Base-by-base conservation (phyloP, 1,140 invertebrate species). In the Mamestra configurata region DNA sequence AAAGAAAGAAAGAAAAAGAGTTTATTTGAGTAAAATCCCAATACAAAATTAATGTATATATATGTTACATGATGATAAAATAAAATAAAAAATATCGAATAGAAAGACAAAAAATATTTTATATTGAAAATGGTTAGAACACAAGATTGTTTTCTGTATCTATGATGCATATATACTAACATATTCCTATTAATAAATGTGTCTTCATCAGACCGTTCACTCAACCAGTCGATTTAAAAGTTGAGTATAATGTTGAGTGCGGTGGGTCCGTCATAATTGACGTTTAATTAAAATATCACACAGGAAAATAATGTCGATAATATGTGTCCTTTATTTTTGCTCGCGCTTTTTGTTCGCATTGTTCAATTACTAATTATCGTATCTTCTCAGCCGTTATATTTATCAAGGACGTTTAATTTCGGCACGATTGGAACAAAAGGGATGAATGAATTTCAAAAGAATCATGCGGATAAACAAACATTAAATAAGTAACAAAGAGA, bases 211-310 rank as follows among this genome's bases (percentile, higher is more conserved):
- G 10, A 55, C 22, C 22, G 11, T 22, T 24, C 20, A 13, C 22
- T 55, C 53, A 55, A 64, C 11, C 10, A 20, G 35, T 64, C 18
- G 35, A 10, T 20, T 20, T 8, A 20, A n/a, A 3, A 64, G 59
- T 61, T 18, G 27, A 59, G 31, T 18, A 35, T 37, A 61, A 37
- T n/a, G 18, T 61, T 8, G 35, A 20, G 35, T n/a, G 35, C 13
- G 11, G 24, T 31, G 0, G 13, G 31, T 64, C 35, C 35, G 40
- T 40, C 35, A 64, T 40, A 40, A 64, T 40, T 40, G 59, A 20
- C 35, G 35, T 22, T 20, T 40, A 64, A 64, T 64, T 64, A 40
- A 64, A 64, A 64, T 10, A 55, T 64, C 31, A 37, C 4, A 10
- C 2, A 64, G n/a, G 1, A 64, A 64, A 64, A 11, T 64, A 20